These are phyloP conservation scores for Takifugu ocellatus DNA, from an alignment of 2,797 vertebrate species.

Conservation along the genomic window DNA sequence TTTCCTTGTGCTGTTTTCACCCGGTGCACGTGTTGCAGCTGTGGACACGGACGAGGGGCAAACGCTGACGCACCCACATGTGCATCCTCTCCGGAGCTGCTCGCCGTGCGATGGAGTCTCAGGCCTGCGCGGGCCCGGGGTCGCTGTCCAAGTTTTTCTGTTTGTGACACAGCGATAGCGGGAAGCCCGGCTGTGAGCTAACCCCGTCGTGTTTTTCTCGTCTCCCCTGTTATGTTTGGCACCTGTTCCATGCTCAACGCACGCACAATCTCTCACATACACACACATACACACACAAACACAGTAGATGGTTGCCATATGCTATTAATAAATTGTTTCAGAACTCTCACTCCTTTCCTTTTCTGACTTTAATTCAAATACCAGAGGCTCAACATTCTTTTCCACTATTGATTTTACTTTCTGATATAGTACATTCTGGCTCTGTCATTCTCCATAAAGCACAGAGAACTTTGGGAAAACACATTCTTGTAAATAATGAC, in stretches of 20 bases:
- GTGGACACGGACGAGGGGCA: conserved; percentile 24
- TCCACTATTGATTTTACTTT: neutral
- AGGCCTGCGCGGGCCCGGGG: conserved; percentile 33
- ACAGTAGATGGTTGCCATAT: conserved; percentile 34
- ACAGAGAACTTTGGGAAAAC: neutral
- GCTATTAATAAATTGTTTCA: conserved; percentile 57
- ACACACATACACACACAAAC: conserved; percentile 4
- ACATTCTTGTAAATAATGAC: neutral
- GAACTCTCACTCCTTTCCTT: conserved; percentile 51
- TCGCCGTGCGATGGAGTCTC: conserved; percentile 47
- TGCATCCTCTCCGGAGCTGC: conserved; percentile 34
- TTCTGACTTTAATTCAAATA: conserved; percentile 26
- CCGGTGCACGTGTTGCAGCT: conserved; percentile 51
- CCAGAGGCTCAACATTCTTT: conserved; percentile 8
- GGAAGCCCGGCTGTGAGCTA: conserved; percentile 67
- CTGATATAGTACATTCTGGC: neutral
- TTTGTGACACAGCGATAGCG: conserved; percentile 67
- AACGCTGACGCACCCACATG: conserved; percentile 11
- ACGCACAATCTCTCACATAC: conserved; percentile 7
- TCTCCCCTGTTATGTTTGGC: conserved; percentile 72
- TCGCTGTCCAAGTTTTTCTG: conserved; percentile 51
- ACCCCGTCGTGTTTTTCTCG: conserved; percentile 63
- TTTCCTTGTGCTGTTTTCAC: conserved; percentile 53
- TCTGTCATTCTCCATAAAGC: conserved; percentile 1
- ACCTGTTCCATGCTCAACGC: conserved; percentile 55